phyloP scores from a whole-genome alignment of 2,888 invertebrate species.

The Macrophya alboannulata region DNA sequence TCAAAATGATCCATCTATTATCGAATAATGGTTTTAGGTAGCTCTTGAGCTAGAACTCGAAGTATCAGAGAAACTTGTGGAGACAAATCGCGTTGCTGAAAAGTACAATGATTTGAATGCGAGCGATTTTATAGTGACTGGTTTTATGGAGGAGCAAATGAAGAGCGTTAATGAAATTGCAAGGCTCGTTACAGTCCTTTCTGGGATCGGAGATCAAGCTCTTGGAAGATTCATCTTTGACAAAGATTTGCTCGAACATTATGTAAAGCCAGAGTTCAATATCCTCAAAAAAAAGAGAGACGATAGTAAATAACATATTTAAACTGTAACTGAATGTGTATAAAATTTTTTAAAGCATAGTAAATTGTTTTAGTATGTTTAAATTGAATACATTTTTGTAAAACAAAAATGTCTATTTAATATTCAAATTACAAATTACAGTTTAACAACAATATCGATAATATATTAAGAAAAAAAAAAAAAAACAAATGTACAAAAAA shows the following conservation, averaged over 20 bases:
- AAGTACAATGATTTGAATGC: conserved; percentile 81
- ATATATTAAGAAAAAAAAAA: neutral
- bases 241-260: conserved; percentile 70
- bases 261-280: conserved; percentile 67
- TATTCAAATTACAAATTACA: conserved; percentile 6
- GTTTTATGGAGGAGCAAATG: conserved; percentile 83
- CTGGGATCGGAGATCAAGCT: conserved; percentile 71
- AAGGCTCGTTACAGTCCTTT: conserved; percentile 81
- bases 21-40: conserved; percentile 62
- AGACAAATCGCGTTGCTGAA: conserved; percentile 78
- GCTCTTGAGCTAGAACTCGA: conserved; percentile 71
- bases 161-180: conserved; percentile 84
- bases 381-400: neutral
- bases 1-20: neutral
- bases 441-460: conserved; percentile 10
- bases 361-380: neutral
- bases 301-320: conserved; percentile 15
- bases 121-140: conserved; percentile 81
- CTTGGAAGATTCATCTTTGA: conserved; percentile 73
- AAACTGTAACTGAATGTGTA: neutral
- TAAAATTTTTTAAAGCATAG: neutral
- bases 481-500: conserved; percentile 10
- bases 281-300: conserved; percentile 61
- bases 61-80: conserved; percentile 77
- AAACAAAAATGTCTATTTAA: conserved; percentile 10